Conservation (phyloP, 1,140 invertebrate species). For the Atta cephalotes region DNA sequence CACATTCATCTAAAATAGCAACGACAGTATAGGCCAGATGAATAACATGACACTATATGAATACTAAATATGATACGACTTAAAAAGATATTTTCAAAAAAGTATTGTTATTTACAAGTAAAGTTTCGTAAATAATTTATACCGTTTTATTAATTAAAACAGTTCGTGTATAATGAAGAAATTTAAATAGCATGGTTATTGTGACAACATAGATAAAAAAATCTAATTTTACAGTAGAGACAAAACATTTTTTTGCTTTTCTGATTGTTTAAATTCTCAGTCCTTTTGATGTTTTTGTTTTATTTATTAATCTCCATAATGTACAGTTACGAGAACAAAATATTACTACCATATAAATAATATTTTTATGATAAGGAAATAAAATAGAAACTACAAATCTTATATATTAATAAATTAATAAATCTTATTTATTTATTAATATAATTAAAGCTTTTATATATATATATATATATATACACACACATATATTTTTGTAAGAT, state of each 20-base stretch:
- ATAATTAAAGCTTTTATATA: too few species aligned
- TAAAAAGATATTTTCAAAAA: background rate
- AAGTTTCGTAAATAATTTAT: background rate
- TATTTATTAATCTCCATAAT: background rate
- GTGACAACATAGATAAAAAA: background rate
- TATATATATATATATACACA: too few species aligned
- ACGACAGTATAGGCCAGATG: background rate
- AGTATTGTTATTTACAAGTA: background rate
- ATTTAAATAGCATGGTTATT: background rate
- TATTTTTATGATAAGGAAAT: background rate
- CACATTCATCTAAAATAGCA: slow-evolving; percentile 16
- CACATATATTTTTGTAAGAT: background rate
- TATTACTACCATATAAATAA: background rate
- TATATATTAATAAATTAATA: background rate
- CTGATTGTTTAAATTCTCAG: background rate
- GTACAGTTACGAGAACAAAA: background rate
- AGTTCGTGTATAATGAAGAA: background rate
- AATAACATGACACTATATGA: background rate
- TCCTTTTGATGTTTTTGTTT: background rate
- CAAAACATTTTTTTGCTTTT: background rate
- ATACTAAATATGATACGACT: background rate
- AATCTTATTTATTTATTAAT: too few species aligned
- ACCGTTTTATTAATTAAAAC: background rate
- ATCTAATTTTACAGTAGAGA: background rate
- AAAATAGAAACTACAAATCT: background rate